Evolutionary conservation across 2,113 vertebrate species (phyloP), one percentile per base, ranked within the genome.

Genomic region (Cercopithecus mona): DNA sequence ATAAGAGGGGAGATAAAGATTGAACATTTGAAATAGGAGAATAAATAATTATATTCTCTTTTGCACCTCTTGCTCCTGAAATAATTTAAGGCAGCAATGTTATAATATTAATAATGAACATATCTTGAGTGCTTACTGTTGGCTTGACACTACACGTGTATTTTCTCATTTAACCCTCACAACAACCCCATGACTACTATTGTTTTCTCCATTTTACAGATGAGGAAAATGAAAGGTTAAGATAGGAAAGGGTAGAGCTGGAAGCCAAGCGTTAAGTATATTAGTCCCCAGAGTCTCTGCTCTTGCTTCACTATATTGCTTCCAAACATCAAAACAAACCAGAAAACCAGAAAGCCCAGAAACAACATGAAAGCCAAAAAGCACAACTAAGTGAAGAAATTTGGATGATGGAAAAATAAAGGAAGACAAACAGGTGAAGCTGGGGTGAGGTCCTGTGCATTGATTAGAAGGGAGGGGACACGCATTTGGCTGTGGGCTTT

Each of bases 171-270:
- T 90, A 90, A 94, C 4, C 0, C 48, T 40, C 55, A 85, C 11
- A 61, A n/a, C 10, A 27, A 78, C 61, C 61, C 27, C 27, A 64
- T 64, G 61, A 57, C 11, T 70, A 23, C 6, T 73, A 27, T 59
- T 86, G 14, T 75, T 76, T n/a, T 61, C 5, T 93, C 95, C 45
- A 55, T 73, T 96, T 95, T 97, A 90, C 59, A 93, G 76, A 93
- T 59, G 80, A 92, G 35, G 7, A 93, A 88, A 97, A 55, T 80
- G 90, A 97, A 30, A 90, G 72, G 22, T 68, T 88, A 61, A 89
- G 10, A 22, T 61, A 92, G 66, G 73, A 81, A 85, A 85, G 48
- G 4, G 40, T 50, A 57, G 81, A 90, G 25, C 40, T 91, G 50
- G 35, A 40, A 84, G 48, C 61, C 83, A 93, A 91, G 32, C 4